A percentile compares a stretch with the other conserved stretches of the same genome.
Conservation (phyloP, 53 echinoderm and acorn worm species). For the Echinometra lucunter region DNA sequence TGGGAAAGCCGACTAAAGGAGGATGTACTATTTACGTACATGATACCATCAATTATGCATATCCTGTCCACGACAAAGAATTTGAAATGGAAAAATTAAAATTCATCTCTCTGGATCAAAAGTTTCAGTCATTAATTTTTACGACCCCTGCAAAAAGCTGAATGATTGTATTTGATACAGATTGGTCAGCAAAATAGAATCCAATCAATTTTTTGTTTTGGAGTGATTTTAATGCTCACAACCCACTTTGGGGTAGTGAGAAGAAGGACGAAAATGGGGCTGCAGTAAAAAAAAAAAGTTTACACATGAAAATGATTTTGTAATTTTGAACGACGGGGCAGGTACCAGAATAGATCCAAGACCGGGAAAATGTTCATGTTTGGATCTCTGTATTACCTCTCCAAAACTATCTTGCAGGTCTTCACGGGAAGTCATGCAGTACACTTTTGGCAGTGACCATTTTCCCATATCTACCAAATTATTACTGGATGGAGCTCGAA, state of each 20-base stretch:
- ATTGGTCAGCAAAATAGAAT: too few species aligned
- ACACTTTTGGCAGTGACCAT: not conserved
- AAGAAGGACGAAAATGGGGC: not conserved
- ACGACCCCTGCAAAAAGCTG: too few species aligned
- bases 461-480: not conserved
- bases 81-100: too few species aligned
- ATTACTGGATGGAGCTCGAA: not conserved
- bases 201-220: too few species aligned
- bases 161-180: too few species aligned
- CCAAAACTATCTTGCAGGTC: not conserved
- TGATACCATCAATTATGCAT: too few species aligned
- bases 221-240: not conserved
- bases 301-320: not conserved
- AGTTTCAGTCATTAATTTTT: too few species aligned
- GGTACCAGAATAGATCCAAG: constrained; percentile 1
- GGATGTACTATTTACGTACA: too few species aligned
- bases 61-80: too few species aligned
- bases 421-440: not conserved
- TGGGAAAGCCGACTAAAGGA: too few species aligned
- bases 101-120: too few species aligned
- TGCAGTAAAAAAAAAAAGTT: not conserved
- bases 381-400: not conserved
- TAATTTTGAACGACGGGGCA: not conserved
- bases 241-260: not conserved
- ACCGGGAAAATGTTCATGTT: not conserved